Conservation (phyloP, 1,140 invertebrate genomes). For the Zelostemma sp. region DNA sequence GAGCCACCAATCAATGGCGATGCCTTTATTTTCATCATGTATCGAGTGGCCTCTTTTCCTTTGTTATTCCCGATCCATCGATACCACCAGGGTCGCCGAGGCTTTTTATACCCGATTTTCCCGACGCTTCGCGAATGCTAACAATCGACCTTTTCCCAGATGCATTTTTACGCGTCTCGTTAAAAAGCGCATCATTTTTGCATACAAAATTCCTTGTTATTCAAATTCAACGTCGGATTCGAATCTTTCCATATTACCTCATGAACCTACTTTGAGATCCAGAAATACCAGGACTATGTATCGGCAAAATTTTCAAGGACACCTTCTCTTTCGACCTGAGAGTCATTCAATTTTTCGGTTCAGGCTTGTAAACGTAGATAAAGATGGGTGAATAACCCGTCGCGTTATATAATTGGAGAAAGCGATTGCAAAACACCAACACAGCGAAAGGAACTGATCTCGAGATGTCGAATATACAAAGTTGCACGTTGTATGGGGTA, state of each 20-base stretch:
- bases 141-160: background rate
- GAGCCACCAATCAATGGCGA: background rate
- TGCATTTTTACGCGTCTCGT: background rate
- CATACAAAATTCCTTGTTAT: background rate
- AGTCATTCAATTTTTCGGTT: conserved; percentile 12
- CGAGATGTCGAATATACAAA: conserved; percentile 14
- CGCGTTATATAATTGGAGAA: conserved; percentile 62
- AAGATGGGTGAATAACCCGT: conserved; percentile 63
- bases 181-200: background rate
- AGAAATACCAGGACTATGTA: background rate
- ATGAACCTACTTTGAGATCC: background rate
- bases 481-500: conserved; percentile 8
- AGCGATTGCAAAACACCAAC: conserved; percentile 61
- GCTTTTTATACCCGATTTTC: background rate
- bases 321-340: conserved; percentile 24
- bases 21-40: background rate
- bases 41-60: background rate
- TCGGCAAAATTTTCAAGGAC: conserved; percentile 33
- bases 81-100: background rate
- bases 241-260: background rate
- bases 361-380: conserved; percentile 42
- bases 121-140: background rate
- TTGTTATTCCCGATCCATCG: conserved; percentile 4
- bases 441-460: conserved; percentile 42
- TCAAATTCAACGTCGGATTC: background rate